phyloP scores from a whole-genome alignment of 2,113 vertebrate species.

The Amblyornis subalaris region DNA sequence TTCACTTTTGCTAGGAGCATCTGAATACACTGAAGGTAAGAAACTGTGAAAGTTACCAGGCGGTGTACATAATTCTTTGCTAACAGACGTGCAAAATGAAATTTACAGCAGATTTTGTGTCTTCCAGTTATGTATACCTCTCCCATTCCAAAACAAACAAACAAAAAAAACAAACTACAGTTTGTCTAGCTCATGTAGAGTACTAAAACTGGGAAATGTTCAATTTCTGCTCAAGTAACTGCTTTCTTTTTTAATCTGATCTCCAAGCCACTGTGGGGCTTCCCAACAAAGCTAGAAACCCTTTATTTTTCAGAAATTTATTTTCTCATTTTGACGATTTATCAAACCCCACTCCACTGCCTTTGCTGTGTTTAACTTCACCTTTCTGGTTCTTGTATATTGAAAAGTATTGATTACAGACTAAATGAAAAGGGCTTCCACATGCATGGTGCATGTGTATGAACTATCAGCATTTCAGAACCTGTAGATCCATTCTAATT shows the following conservation, averaged over 20 bases:
- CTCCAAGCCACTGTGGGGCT: fast-evolving
- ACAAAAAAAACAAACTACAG: neutral
- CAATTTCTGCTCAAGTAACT: neutral
- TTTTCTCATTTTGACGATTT: neutral
- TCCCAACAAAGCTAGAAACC: neutral
- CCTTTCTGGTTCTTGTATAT: neutral
- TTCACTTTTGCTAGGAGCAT: neutral
- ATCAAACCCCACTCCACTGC: neutral
- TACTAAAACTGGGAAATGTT: neutral
- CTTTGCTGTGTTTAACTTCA: neutral
- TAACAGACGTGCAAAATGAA: neutral
- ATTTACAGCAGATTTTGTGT: neutral
- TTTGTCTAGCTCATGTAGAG: neutral
- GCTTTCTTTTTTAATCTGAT: neutral
- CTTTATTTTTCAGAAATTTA: neutral
- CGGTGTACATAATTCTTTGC: neutral
- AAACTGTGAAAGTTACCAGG: neutral
- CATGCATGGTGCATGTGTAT: fast-evolving
- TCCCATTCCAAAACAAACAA: neutral
- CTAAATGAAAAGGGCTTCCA: neutral
- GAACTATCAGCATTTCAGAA: neutral
- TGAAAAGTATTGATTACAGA: neutral
- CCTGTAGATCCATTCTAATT: fast-evolving
- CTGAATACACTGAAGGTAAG: neutral
- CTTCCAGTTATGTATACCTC: neutral